Evolutionary conservation across 1,140 invertebrate species (phyloP).

Genomic region (Macrostomum lignano): DNA sequence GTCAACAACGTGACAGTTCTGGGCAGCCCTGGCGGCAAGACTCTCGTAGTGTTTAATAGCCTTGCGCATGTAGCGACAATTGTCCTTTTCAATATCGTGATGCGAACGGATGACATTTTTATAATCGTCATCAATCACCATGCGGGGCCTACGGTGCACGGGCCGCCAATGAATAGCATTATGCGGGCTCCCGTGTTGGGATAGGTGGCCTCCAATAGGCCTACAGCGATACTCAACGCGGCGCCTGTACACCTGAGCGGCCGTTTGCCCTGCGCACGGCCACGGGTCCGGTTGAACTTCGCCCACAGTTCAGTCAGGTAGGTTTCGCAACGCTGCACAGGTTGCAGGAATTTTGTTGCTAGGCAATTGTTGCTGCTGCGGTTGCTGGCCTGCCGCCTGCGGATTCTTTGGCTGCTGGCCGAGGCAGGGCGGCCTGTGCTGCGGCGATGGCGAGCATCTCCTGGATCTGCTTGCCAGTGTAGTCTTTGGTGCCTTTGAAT

Average conservation of each 20-base stretch:
- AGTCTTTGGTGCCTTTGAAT: conserved; percentile 86
- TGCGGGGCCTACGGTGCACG: conserved; percentile 84
- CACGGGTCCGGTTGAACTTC: conserved; percentile 87
- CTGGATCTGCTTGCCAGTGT: conserved; percentile 70
- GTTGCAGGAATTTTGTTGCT: conserved; percentile 37
- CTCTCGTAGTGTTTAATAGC: conserved; percentile 85
- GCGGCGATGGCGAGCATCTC: conserved; percentile 61
- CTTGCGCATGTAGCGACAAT: conserved; percentile 93
- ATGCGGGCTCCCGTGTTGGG: conserved; percentile 84
- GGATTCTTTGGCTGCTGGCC: too few relatives aligned
- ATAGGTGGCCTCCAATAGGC: conserved; percentile 69
- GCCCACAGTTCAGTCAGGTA: conserved; percentile 68
- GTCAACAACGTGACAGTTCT: conserved; percentile 83
- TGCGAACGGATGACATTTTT: conserved; percentile 90
- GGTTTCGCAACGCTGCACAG: conserved; percentile 78
- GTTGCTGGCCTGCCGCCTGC: conserved; percentile 26
- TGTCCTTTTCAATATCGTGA: conserved; percentile 96
- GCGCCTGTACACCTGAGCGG: conserved; percentile 71
- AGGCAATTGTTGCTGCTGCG: conserved; percentile 24
- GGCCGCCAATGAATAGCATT: conserved; percentile 89
- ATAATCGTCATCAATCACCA: conserved; percentile 90
- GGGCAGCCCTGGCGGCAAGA: conserved; percentile 55
- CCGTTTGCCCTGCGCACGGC: conserved; percentile 68
- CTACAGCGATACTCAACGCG: conserved; percentile 78
- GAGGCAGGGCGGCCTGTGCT: conserved; percentile 17